Base-by-base conservation (phyloP, 2,797 vertebrate genomes). In the Enoplosus armatus region DNA sequence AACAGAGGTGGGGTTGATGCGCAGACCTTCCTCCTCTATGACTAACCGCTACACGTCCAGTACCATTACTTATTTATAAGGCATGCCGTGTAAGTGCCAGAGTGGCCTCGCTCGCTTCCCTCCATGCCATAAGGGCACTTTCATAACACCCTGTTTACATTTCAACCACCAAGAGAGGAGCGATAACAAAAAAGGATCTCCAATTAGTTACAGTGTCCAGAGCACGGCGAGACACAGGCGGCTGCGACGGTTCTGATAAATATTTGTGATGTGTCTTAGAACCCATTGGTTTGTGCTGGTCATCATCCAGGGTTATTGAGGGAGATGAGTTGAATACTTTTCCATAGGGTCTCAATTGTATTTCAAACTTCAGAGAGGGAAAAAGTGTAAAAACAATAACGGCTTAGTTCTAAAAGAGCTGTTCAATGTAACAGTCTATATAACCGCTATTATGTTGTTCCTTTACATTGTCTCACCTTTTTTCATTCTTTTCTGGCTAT, bases 21-120 rank as follows among this genome's bases (percentile, higher is more conserved):
- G 83, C 79, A 87, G 95, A 93, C 94, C 91, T 92, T 95, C 94
- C 93, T 94, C 91, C 87, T 93, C 94, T 87, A 86, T 90, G 93
- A 93, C 94, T 95, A 96, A 96, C 95, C 94, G 62, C 95, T 95
- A 95, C 95, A 95, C 89, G 93, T 96, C 95, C 93, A 95, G 93
- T 90, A 87, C 90, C 95, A 95, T 96, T 94, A 95, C 94, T 95
- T 95, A 95, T 96, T 96, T 95, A 96, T 93, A 95, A 95, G 93
- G 93, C 93, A 93, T 93, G 86, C 90, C 89, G 87, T 93, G 92
- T 94, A 94, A 95, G 95, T 95, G 93, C 93, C 94, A 93, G 92
- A 95, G 94, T 94, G 94, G 93, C 92, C 93, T 91, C 85, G 89
- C 92, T 89, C 77, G 83, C 92, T 93, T 91, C 82, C 87, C 87